These are phyloP conservation scores for Pionites leucogaster DNA, from an alignment of 2,113 vertebrate species.

Conservation along the genomic window DNA sequence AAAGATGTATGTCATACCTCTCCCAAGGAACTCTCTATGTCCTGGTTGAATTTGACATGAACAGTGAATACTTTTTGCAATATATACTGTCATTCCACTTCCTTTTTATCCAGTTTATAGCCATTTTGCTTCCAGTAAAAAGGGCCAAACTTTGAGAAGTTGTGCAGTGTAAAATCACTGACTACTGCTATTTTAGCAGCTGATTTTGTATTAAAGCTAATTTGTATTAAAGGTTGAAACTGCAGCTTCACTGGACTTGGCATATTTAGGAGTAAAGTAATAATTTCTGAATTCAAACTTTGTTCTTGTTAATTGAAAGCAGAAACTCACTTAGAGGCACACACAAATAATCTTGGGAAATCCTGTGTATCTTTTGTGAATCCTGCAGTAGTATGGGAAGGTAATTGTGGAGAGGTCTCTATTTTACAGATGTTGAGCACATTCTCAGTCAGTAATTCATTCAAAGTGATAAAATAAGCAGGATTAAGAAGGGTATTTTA, in stretches of 20 bases:
- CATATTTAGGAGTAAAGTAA: background rate
- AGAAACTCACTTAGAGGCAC: background rate
- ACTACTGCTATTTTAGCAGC: background rate
- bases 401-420: background rate
- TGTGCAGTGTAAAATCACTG: background rate
- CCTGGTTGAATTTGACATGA: background rate
- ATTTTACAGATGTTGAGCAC: background rate
- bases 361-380: background rate
- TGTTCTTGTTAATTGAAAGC: background rate
- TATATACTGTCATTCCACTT: background rate
- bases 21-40: background rate
- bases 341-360: background rate
- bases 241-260: background rate
- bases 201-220: background rate
- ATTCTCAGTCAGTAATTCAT: background rate
- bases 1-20: background rate
- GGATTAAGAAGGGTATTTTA: background rate
- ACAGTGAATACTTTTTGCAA: background rate
- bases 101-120: background rate
- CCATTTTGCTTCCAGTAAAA: background rate
- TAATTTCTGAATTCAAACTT: background rate
- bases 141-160: background rate
- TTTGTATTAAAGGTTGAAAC: slow-evolving; percentile 7
- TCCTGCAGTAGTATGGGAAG: background rate
- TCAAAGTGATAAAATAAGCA: background rate